Evolutionary conservation across 2,113 vertebrate species (phyloP), one percentile per base, ranked within the genome.

Genomic region (Coregonus clupeaformis): DNA sequence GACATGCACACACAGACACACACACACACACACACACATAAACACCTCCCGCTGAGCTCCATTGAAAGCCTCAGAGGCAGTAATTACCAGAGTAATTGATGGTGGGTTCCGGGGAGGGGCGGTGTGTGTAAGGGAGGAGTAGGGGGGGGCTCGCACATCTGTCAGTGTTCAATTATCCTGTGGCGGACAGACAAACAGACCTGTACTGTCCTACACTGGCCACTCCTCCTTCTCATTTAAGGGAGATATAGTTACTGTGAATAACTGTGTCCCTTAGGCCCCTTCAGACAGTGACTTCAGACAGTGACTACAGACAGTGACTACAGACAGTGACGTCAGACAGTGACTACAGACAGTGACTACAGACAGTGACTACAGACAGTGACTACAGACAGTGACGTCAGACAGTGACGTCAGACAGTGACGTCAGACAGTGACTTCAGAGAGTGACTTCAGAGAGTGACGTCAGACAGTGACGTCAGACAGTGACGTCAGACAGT

Each of bases 41-140:
- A 76, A 80, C 72, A 77, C 74, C 83, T 88, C 89, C 89, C 80
- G 62, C 83, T 82, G 90, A 4, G 89, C 83, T 82, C 84, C 80
- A 91, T 92, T 92, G 89, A 92, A 89, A 88, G 87, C 91, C 91
- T 88, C 82, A 88, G 92, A 93, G 91, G 90, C 88, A 90, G 89
- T 94, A 93, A 93, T 94, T 93, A 93, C 88, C 91, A 89, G 88
- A 91, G 89, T 93, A 93, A 93, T 93, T 88, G 87, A 87, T 88
- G 87, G 75, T 77, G 84, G 82, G 85, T 87, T 88, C 81, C 76
- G 74, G 87, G 77, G 81, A 81, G 65, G 11, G 64, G 72, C 57
- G 79, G 74, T 80, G 74, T 36, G 32, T 36, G 70, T 32, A 52
- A 32, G 71, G 27, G 68, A 62, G 71, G 71, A 25, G 57, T 64